Percentiles rank a stretch among this genome's conserved stretches.
phyloP scores from a whole-genome alignment of 2,888 invertebrate genomes.

The Ypsolopha sequella region DNA sequence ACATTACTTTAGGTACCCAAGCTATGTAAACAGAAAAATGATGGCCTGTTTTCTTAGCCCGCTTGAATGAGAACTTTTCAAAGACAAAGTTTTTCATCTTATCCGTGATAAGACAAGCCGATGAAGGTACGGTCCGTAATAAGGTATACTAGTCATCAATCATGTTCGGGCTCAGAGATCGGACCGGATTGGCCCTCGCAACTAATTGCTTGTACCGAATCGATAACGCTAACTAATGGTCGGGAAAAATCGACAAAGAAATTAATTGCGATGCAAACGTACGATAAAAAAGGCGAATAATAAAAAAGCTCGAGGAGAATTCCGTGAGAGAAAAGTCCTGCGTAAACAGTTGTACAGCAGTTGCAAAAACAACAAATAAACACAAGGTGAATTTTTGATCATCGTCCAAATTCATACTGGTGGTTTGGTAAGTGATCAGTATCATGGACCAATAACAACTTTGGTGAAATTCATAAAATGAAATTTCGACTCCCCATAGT shows the following conservation, averaged over 20 bases:
- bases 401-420: too few relatives aligned
- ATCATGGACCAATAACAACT: too few relatives aligned
- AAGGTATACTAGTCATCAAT: constrained; percentile 52
- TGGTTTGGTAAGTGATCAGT: too few relatives aligned
- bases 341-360: constrained; percentile 1
- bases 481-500: too few relatives aligned
- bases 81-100: too few relatives aligned
- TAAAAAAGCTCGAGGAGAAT: background rate
- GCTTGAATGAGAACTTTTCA: too few relatives aligned
- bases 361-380: too few relatives aligned
- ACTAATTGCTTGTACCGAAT: constrained; percentile 49
- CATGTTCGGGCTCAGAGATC: constrained; percentile 34
- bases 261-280: constrained; percentile 34
- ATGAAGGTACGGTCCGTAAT: constrained; percentile 26
- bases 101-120: constrained; percentile 7
- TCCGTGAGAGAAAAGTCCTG: constrained; percentile 12
- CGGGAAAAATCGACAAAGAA: constrained; percentile 39
- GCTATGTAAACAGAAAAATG: too few relatives aligned
- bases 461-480: too few relatives aligned
- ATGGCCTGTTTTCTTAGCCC: too few relatives aligned
- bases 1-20: too few relatives aligned
- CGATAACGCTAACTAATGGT: constrained; percentile 45
- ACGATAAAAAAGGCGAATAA: constrained; percentile 1
- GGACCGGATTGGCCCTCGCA: constrained; percentile 25
- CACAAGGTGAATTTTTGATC: too few relatives aligned